Evolutionary conservation across 2,113 vertebrate species (phyloP), one percentile per base, ranked within the genome.

Genomic region (Ascaphus truei): DNA sequence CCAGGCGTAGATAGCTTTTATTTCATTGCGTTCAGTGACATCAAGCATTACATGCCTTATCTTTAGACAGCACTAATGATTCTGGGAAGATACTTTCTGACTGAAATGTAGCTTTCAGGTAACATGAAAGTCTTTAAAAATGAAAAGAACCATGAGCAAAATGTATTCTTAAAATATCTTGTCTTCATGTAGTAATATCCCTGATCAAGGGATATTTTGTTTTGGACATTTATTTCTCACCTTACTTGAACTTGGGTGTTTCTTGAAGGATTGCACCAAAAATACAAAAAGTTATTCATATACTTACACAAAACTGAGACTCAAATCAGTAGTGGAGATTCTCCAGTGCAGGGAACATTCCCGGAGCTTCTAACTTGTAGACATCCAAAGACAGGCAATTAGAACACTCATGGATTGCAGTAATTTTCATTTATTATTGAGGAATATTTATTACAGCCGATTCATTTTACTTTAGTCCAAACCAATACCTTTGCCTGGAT

Each of bases 81-180:
- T 68, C 23, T 57, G 39, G 39, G 48, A 36, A 58, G 65, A 48
- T 33, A 68, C 39, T 36, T 58, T 34, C 18, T 34, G 30, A 48
- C 20, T 30, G 57, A 69, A 69, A 69, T 65, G 62, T 65, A 59
- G 43, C 31, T 69, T 60, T 51, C 27, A 27, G n/a, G 45, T 60
- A 69, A 51, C 31, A 60, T 69, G 29, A 56, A 65, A 65, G 48
- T 65, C 33, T 39, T 51, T 65, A 39, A 65, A 55, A 56, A 45
- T 20, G 62, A 65, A 53, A 41, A 53, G 33, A 53, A 65, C 48
- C 52, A 50, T 37, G 47, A 65, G 33, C 30, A 51, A 63, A 65
- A 65, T 65, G 50, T 48, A 34, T 51, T 30, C 27, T 31, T 50
- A 13, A 63, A 50, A 50, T 50, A 31, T 50, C 61, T 23, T 47